phyloP scores from a whole-genome alignment of 2,113 vertebrate genomes.

The Malurus melanocephalus region DNA sequence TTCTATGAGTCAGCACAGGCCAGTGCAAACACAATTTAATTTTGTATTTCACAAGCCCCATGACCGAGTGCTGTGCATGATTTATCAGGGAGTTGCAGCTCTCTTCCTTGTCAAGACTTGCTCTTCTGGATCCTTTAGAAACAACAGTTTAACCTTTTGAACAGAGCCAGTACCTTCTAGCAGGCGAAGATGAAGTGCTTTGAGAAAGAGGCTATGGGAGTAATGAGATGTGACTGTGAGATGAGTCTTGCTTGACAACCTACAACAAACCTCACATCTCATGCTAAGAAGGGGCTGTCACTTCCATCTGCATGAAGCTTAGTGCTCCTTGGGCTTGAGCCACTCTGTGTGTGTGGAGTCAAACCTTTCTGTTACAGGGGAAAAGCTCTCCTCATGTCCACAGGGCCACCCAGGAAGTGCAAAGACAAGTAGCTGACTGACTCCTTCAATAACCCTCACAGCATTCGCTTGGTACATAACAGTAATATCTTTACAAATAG shows the following conservation, averaged over 20 bases:
- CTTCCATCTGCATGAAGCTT: slow-evolving; percentile 42
- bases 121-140: slow-evolving; percentile 56
- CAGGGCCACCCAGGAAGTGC: neutral
- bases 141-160: slow-evolving; percentile 58
- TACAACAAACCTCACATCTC: slow-evolving; percentile 49
- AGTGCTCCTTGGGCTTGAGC: neutral
- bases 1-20: neutral
- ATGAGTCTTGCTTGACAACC: slow-evolving; percentile 45
- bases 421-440: neutral
- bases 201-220: slow-evolving; percentile 14
- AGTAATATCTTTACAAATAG: neutral
- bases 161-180: slow-evolving; percentile 18
- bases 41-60: neutral
- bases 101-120: slow-evolving; percentile 42
- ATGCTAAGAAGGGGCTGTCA: slow-evolving; percentile 26
- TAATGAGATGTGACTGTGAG: slow-evolving; percentile 60
- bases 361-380: neutral
- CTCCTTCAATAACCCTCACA: neutral
- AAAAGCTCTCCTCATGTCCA: neutral
- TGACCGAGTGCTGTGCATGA: neutral
- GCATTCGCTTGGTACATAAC: neutral
- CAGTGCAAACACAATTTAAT: neutral
- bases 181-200: slow-evolving; percentile 26
- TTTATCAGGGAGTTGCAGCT: slow-evolving; percentile 40
- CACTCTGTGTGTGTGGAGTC: neutral